A percentile compares a stretch with the other conserved stretches of the same genome.
phyloP scores from a whole-genome alignment of 2,113 vertebrate genomes.

The Onychostruthus taczanowskii region DNA sequence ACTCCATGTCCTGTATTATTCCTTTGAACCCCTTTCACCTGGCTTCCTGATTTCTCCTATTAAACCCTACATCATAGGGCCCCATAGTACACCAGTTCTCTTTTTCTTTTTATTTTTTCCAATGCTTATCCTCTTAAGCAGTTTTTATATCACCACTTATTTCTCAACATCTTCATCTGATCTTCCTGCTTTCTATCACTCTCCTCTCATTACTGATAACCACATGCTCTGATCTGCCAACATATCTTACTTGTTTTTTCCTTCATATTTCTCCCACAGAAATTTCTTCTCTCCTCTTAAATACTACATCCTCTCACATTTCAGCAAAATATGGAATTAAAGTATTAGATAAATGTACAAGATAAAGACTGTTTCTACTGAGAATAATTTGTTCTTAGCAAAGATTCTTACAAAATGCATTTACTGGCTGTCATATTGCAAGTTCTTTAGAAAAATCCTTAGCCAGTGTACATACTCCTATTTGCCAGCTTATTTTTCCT shows the following conservation, averaged over 20 bases:
- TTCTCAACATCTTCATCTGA: background rate
- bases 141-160: background rate
- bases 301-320: background rate
- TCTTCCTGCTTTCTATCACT: background rate
- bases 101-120: background rate
- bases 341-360: background rate
- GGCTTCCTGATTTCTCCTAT: background rate
- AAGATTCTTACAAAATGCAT: slow-evolving; percentile 12
- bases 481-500: slow-evolving; percentile 15
- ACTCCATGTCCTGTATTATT: background rate
- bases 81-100: background rate
- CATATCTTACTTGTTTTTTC: background rate
- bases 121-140: background rate
- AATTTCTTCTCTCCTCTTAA: background rate
- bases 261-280: background rate
- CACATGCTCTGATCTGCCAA: background rate
- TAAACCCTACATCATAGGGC: background rate
- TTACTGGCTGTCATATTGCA: background rate
- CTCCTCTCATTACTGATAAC: background rate
- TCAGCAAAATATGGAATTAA: background rate
- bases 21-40: background rate
- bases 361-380: background rate
- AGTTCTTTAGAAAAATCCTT: background rate
- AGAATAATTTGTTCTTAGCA: background rate
- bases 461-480: background rate